These are phyloP conservation scores for Auanema freiburgensis DNA, from an alignment of 2,888 invertebrate species.

Conservation along the genomic window DNA sequence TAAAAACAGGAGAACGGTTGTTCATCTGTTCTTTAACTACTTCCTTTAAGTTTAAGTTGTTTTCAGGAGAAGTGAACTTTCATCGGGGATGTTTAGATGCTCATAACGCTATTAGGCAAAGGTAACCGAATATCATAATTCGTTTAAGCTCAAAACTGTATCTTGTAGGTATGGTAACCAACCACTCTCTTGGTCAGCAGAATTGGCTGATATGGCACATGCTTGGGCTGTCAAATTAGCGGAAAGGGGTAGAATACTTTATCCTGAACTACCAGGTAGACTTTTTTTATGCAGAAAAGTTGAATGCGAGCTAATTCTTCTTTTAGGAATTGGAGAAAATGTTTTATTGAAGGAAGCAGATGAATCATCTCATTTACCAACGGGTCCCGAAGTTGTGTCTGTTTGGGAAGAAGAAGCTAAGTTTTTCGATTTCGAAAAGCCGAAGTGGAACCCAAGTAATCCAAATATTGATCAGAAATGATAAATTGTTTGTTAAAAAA, in stretches of 20 bases:
- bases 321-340: slow-evolving; percentile 61
- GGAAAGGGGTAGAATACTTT: slow-evolving; percentile 58
- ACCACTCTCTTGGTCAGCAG: slow-evolving; percentile 57
- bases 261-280: slow-evolving; percentile 60
- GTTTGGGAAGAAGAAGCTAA: slow-evolving; percentile 59
- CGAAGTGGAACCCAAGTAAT: slow-evolving; percentile 59
- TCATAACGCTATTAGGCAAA: slow-evolving; percentile 51
- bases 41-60: not conserved
- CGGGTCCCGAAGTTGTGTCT: slow-evolving; percentile 58
- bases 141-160: not conserved
- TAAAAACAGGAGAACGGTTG: too few relatives aligned
- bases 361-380: slow-evolving; percentile 58
- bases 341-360: slow-evolving; percentile 49
- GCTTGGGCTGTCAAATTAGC: slow-evolving; percentile 62
- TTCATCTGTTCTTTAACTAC: not conserved
- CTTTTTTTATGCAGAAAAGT: not conserved
- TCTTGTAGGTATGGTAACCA: slow-evolving; percentile 49
- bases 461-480: not conserved
- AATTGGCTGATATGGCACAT: slow-evolving; percentile 61
- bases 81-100: slow-evolving; percentile 63
- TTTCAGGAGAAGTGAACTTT: slow-evolving; percentile 61
- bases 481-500: slow-evolving; percentile 2
- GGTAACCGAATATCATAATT: slow-evolving; percentile 8
- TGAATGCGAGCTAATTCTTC: not conserved
- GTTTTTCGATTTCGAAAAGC: slow-evolving; percentile 58